Evolutionary conservation across 2,797 vertebrate genomes (phyloP).

Genomic region (Nannoperca obscura): DNA sequence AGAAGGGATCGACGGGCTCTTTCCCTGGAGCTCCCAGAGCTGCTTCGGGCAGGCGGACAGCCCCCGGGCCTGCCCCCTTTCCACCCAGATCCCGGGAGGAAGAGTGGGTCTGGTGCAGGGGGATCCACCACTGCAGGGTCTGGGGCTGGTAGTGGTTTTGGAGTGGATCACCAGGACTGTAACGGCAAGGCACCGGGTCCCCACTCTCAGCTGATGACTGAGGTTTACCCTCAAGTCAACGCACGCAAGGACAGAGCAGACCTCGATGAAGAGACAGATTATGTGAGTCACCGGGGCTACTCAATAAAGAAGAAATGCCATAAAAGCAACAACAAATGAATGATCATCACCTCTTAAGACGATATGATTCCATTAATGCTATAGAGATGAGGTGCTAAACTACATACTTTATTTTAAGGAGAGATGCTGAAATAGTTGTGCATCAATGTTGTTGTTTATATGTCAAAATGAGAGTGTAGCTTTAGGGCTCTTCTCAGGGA

Average conservation of each 20-base stretch:
- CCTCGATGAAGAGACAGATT: slow-evolving; percentile 94
- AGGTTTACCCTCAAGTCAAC: slow-evolving; percentile 94
- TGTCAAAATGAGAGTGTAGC: background rate
- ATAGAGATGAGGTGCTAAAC: background rate
- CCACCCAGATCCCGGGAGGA: slow-evolving; percentile 75
- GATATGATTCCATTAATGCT: background rate
- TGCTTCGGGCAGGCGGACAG: slow-evolving; percentile 72
- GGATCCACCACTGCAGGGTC: slow-evolving; percentile 66
- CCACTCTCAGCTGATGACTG: slow-evolving; percentile 81
- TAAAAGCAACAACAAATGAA: background rate
- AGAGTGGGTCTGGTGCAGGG: slow-evolving; percentile 67
- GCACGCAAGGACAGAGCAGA: slow-evolving; percentile 88
- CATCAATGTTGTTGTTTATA: slow-evolving; percentile 11
- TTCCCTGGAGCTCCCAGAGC: slow-evolving; percentile 92
- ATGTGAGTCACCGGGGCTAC: slow-evolving; percentile 84
- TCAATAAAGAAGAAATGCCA: background rate
- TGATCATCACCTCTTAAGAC: background rate
- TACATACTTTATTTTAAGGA: background rate
- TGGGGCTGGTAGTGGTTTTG: slow-evolving; percentile 53
- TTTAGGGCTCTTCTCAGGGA: background rate
- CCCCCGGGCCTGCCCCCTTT: slow-evolving; percentile 21
- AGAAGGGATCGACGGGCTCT: slow-evolving; percentile 89
- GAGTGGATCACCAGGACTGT: slow-evolving; percentile 89
- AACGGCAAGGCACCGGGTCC: slow-evolving; percentile 90
- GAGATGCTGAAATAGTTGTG: background rate